Evolutionary conservation across 2,888 invertebrate genomes (phyloP), one percentile per base, ranked within the genome.

Genomic region (Zelleria hepariella): DNA sequence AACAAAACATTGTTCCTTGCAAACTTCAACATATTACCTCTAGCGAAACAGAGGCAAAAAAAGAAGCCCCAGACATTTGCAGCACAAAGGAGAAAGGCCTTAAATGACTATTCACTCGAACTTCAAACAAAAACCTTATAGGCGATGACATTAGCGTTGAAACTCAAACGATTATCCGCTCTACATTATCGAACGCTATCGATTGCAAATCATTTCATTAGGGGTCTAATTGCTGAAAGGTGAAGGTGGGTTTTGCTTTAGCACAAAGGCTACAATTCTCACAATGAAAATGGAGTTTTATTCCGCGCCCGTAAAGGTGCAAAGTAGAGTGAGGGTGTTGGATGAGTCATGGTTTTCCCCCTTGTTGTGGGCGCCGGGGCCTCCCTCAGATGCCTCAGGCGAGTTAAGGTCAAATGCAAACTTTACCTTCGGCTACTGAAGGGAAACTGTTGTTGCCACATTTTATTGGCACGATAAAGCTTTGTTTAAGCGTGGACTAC

Each of bases 181-280:
- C 58, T 62, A 61, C 64, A 67, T 65, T 66, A 68, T 65, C 62
- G 66, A 67, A 54, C 66, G 63, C 75, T 73, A 80, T 80, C 74
- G 75, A 75, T 76, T 70, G 71, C 76, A 77, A 79, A 76, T 78
- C 74, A 73, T 76, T 78, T 75, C 70, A 79, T 77, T 76, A 73
- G 74, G 70, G 71, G 73, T 74, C 73, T 78, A 82, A 82, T 80
- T 77, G 75, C 77, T 65, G 68, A 24, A 63, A 65, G 73, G 72
- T 65, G 67, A 81, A 78, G 77, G 77, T 73, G 68, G 71, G 65
- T 76, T 81, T 81, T 77, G 68, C 71, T 62, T 67, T 68, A 70
- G 63, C 55, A 63, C 56, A 61, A 59, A 47, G 57, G 15, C 58
- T 52, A 20, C 59, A 53, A 57, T 52, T 60, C 57, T 64, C 66